phyloP scores from a whole-genome alignment of 2,888 invertebrate genomes.

The Lochmaea crataegi region DNA sequence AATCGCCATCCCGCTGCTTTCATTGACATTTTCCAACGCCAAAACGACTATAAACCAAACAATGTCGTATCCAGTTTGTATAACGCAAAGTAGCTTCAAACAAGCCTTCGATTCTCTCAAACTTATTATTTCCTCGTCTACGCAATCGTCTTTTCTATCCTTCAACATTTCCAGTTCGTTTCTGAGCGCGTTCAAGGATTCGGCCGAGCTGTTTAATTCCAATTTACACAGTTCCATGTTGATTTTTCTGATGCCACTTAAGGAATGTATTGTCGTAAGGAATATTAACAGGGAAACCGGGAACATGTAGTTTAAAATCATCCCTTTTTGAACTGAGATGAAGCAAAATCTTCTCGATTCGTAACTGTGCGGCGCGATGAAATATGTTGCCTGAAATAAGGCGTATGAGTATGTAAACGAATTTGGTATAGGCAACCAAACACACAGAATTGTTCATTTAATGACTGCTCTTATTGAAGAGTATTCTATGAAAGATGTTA shows the following conservation, averaged over 20 bases:
- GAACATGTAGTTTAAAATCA: slow-evolving; percentile 81
- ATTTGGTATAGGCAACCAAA: too few species aligned
- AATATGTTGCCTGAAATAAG: slow-evolving; percentile 68
- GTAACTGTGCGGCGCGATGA: slow-evolving; percentile 76
- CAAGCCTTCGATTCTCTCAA: slow-evolving; percentile 72
- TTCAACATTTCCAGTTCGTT: slow-evolving; percentile 58
- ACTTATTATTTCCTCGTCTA: slow-evolving; percentile 58
- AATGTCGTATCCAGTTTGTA: slow-evolving; percentile 77
- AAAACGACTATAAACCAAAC: slow-evolving; percentile 82
- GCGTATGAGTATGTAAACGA: too few species aligned
- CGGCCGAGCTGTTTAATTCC: slow-evolving; percentile 61
- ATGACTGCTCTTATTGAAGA: too few species aligned
- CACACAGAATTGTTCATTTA: too few species aligned
- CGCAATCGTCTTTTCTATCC: slow-evolving; percentile 53
- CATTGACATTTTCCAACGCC: slow-evolving; percentile 75
- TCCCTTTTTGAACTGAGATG: slow-evolving; percentile 81
- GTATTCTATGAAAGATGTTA: too few species aligned
- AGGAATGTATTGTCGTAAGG: slow-evolving; percentile 72
- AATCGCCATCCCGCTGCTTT: slow-evolving; percentile 71
- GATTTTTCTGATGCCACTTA: slow-evolving; percentile 67
- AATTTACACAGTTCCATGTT: slow-evolving; percentile 63
- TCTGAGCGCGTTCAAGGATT: slow-evolving; percentile 60
- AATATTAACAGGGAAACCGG: slow-evolving; percentile 77
- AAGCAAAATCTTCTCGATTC: slow-evolving; percentile 81
- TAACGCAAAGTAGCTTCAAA: slow-evolving; percentile 72